These are phyloP conservation scores for Drosophila arawakana DNA, from an alignment of 1,140 invertebrate genomes.

Conservation along the genomic window DNA sequence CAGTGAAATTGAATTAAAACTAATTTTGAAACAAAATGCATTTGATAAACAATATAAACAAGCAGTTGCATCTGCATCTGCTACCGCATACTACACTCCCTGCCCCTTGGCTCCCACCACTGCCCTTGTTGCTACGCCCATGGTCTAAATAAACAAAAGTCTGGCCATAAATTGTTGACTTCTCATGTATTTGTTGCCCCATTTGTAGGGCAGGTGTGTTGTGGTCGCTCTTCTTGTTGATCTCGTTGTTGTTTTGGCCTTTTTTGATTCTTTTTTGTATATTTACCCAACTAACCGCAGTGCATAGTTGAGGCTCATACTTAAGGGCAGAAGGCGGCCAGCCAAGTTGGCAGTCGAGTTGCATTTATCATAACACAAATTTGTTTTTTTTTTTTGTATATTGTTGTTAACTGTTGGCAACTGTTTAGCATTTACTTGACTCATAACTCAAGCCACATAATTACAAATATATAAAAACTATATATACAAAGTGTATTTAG, in stretches of 20 bases:
- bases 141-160: conserved; percentile 57
- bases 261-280: conserved; percentile 19
- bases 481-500: not conserved
- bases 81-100: conserved; percentile 9
- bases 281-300: conserved; percentile 32
- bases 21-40: conserved; percentile 57
- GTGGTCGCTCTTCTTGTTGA: not conserved
- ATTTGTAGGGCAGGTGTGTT: conserved; percentile 40
- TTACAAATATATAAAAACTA: conserved; percentile 4
- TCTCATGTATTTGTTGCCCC: conserved; percentile 19
- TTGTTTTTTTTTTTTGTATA: conserved; percentile 16
- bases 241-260: conserved; percentile 10
- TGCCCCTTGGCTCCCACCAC: not conserved
- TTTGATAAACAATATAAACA: conserved; percentile 42
- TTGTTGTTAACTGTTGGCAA: conserved; percentile 45
- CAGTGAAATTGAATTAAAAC: conserved; percentile 60
- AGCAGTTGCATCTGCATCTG: conserved; percentile 30
- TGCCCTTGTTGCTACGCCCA: not conserved
- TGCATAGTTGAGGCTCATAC: not conserved
- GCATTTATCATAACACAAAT: conserved; percentile 28
- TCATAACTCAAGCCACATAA: conserved; percentile 16
- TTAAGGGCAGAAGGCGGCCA: conserved; percentile 25
- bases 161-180: conserved; percentile 36
- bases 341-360: conserved; percentile 28
- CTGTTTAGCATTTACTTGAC: conserved; percentile 37